Base-by-base conservation (phyloP, 2,113 vertebrate species). In the Elephas maximus region DNA sequence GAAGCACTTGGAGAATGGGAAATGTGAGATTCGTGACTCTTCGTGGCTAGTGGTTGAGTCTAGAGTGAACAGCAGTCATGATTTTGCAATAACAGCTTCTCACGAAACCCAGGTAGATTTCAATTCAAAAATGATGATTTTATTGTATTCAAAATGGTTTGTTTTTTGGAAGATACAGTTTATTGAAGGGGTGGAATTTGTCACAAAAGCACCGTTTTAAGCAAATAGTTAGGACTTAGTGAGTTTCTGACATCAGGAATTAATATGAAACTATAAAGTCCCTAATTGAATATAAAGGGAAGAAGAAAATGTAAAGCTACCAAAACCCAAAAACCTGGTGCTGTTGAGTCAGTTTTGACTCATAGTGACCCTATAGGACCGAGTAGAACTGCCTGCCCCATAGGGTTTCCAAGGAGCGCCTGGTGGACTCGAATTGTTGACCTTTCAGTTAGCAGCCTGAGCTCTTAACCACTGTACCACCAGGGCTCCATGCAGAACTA, bases 11-110 rank as follows among this genome's bases (percentile, higher is more conserved):
- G 51, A 88, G 93, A 95, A 96, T 67, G 53, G 91, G 63, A 95
- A 95, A 85, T 41, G 74, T 62, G 91, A 82, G 94, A 96, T 87
- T 97, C 82, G 91, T 97, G 97, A 97, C 96, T 97, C 92, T 95
- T 73, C 24, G 45, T 88, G 85, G 60, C 67, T 94, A 78, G 65
- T 30, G 28, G 44, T 71, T 96, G 77, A 85, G 78, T 90, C 33
- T 48, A 65, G 33, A 92, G 78, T 65, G 82, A 96, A 81, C 78
- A 33, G 45, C 23, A 86, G 79, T 91, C 81, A 51, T 94, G 89
- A 94, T 96, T 94, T 96, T 89, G 48, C 67, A 94, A 73, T 65
- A 89, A 92, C 86, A 96, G 48, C 30, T 41, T 94, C 86, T 96
- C 91, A 89, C 1, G 4, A 96, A 97, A 95, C 48, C 48, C 82